phyloP scores from a whole-genome alignment of 2,888 invertebrate genomes.

The Amphimallon solstitiale region DNA sequence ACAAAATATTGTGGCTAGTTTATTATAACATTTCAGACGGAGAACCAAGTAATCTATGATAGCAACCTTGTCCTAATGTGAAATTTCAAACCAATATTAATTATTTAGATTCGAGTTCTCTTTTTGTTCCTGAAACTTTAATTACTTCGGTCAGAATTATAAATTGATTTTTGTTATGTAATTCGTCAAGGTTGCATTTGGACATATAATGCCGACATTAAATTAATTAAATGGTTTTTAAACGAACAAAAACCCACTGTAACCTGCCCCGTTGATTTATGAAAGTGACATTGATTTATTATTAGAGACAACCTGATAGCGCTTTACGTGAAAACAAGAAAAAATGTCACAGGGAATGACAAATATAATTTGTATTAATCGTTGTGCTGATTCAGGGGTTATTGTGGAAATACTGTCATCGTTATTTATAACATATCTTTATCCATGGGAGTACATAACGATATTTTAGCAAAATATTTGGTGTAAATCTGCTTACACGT shows the following conservation, averaged over 20 bases:
- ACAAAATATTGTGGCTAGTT: no score
- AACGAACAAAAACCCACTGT: constrained; percentile 5
- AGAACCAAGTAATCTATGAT: background rate
- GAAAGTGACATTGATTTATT: constrained; percentile 27
- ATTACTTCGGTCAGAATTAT: constrained; percentile 17
- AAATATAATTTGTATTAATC: constrained; percentile 26
- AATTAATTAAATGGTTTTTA: constrained; percentile 27
- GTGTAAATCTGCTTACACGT: no score
- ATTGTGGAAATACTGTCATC: no score
- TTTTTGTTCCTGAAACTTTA: constrained; percentile 12
- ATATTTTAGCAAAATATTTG: no score
- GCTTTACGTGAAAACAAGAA: constrained; percentile 4
- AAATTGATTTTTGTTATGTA: constrained; percentile 27
- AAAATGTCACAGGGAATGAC: constrained; percentile 5
- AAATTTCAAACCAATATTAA: background rate
- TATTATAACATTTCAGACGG: background rate
- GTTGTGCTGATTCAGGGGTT: no score
- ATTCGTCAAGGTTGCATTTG: constrained; percentile 29
- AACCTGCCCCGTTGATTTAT: constrained; percentile 23
- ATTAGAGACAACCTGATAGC: constrained; percentile 17
- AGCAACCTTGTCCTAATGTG: background rate
- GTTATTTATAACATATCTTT: no score
- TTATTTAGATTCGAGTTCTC: background rate
- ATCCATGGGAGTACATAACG: no score
- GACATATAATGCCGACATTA: constrained; percentile 22